Evolutionary conservation across 2,888 invertebrate species (phyloP), one percentile per base, ranked within the genome.

Genomic region (Linnaemya vulpina): DNA sequence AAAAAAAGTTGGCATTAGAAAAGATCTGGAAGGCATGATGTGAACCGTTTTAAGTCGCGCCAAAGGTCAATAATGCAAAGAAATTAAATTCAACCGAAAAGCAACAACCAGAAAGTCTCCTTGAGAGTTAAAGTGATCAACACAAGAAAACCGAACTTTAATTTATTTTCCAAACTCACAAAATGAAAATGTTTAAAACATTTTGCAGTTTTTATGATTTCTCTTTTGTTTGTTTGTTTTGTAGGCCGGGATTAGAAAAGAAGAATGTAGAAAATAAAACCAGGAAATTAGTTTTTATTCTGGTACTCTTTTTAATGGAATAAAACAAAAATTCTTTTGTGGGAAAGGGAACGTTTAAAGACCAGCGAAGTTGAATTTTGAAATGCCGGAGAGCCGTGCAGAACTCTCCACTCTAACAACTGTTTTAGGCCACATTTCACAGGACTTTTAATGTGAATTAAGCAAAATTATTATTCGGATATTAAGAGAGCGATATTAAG

Each of bases 1-100:
- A 75, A 71, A 58, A 62, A 22, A 25, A 35, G 25, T 9, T 58
- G 22, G 60, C 17, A n/a, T 49, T 35, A 22, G 30, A 51, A 62
- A 63, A 82, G 75, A 78, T 82, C 78, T 82, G 70, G 30, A 46
- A 79, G 75, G 85, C 82, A 85, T 85, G 82, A 85, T 85, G 82
- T 75, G 82, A 85, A 85, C 85, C 85, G 85, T 82, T 85, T 82
- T 55, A 85, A 85, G 85, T 82, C 82, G 85, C 85, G 82, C 78
- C 85, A 85, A 85, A 85, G 85, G 85, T 85, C 85, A 85, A 79
- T 79, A 85, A 85, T 75, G 82, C 75, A 75, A 74, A 77, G 20
- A 60, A 35, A 70, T 17, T 20, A 35, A 75, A 40, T 20, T 25
- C 38, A 43, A 51, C 30, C 25, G 22, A 43, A 51, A 1, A 38